Evolutionary conservation across 1,140 invertebrate species (phyloP), one percentile per base, ranked within the genome.

Genomic region (Wiebesia pumilae): DNA sequence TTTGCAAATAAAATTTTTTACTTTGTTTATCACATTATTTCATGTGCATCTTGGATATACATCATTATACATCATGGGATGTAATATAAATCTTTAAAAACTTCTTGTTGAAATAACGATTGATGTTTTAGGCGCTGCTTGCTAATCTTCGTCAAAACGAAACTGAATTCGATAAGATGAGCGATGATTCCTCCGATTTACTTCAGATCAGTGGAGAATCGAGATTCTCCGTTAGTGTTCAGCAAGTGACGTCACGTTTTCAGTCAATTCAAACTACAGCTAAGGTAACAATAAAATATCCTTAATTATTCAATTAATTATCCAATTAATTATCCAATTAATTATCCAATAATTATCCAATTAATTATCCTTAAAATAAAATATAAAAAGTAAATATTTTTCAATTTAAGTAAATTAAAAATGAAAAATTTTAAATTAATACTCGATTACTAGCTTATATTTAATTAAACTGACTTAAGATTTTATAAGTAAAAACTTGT

Each of bases 241-340:
- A 99, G 90, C 98, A 99, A 94, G 96, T 99, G 21, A 97, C 97
- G 0, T 98, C 98, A 7, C 94, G 98, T 87, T 99, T 98, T 94
- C 97, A 99, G 92, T 97, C 97, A 0, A 96, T 99, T 75, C 97
- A 98, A 92, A 95, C 96, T 2, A 98, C 97, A 21, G 96, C 97
- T 1, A 99, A 98, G 94, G 98, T 98, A 94, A 95, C 21, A 62
- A 24, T 14, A 62, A 24, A 62, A 4, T 62, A 62, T 62, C n/a
- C n/a, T n/a, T n/a, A n/a, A n/a, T n/a, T n/a, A n/a, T n/a, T n/a
- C n/a, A n/a, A n/a, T n/a, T n/a, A n/a, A n/a, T n/a, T n/a, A n/a
- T n/a, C n/a, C n/a, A n/a, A n/a, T n/a, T n/a, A n/a, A n/a, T n/a
- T n/a, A n/a, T n/a, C n/a, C n/a, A n/a, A n/a, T n/a, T n/a, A n/a